These are phyloP conservation scores for Amphilophus citrinellus DNA, from an alignment of 2,113 vertebrate genomes.

Conservation along the genomic window DNA sequence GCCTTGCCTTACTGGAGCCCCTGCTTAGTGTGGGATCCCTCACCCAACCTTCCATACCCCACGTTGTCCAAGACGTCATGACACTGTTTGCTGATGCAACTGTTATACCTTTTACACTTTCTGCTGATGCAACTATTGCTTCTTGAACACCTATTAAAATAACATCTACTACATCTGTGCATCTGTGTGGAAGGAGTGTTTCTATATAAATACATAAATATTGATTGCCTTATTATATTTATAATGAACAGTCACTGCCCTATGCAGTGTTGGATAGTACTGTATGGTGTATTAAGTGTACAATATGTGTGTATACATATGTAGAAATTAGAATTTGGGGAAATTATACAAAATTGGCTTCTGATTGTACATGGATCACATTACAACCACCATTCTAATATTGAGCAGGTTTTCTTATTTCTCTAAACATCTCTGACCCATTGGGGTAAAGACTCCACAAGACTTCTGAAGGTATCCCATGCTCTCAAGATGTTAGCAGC, in stretches of 20 bases:
- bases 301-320: background rate
- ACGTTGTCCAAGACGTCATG: slow-evolving; percentile 77
- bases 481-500: background rate
- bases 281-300: too few relatives aligned
- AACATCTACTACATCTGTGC: slow-evolving; percentile 73
- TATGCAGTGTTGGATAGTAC: background rate
- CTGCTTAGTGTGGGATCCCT: slow-evolving; percentile 82
- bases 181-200: slow-evolving; percentile 37
- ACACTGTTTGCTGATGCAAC: slow-evolving; percentile 84
- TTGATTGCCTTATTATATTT: background rate
- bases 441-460: background rate
- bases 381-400: background rate
- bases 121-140: slow-evolving; percentile 81
- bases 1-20: slow-evolving; percentile 84
- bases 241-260: background rate
- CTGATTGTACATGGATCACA: background rate
- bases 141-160: slow-evolving; percentile 86
- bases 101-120: slow-evolving; percentile 79
- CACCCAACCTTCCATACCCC: slow-evolving; percentile 27
- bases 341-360: too few relatives aligned
- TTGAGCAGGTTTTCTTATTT: background rate
- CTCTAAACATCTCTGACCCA: background rate
- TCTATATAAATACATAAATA: background rate
- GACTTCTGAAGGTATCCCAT: background rate
- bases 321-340: background rate